A percentile compares a stretch with the other conserved stretches of the same genome.
These are phyloP conservation scores for Gasterosteus aculeatus DNA, from an alignment of 2,113 vertebrate species.

Conservation along the genomic window DNA sequence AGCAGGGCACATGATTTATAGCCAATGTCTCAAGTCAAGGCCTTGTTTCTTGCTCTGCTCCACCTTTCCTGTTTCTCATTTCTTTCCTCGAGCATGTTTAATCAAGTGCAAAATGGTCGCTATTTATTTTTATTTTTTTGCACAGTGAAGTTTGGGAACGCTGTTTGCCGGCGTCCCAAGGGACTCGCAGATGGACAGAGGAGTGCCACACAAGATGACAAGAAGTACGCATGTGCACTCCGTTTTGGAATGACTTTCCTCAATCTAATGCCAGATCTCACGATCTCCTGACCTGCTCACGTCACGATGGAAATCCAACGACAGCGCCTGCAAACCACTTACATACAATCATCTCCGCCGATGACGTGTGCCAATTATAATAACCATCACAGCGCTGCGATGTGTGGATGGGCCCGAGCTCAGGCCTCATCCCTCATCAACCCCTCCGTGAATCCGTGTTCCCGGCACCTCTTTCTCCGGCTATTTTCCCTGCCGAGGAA, in stretches of 20 bases:
- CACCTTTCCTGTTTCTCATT: background rate
- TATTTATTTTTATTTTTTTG: conserved; percentile 29
- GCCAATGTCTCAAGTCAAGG: background rate
- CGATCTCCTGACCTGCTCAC: conserved; percentile 50
- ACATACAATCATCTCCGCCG: background rate
- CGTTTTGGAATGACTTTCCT: conserved; percentile 47
- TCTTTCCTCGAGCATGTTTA: background rate
- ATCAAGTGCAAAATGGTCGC: conserved; percentile 15
- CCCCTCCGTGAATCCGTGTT: background rate
- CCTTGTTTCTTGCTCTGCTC: background rate
- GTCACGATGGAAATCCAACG: conserved; percentile 36
- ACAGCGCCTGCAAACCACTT: conserved; percentile 13
- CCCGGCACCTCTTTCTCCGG: background rate
- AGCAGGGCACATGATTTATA: background rate
- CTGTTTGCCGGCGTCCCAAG: conserved; percentile 32
- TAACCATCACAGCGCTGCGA: conserved; percentile 2
- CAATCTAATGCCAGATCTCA: conserved; percentile 64
- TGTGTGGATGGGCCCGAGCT: conserved; percentile 14
- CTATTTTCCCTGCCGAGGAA: conserved; percentile 27
- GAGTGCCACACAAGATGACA: conserved; percentile 45
- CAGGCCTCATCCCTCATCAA: background rate
- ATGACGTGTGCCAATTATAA: conserved; percentile 9
- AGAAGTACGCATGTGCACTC: conserved; percentile 41
- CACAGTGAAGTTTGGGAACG: conserved; percentile 57
- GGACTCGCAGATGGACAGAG: conserved; percentile 38